phyloP scores from a whole-genome alignment of 2,888 invertebrate species.

The Hofmannophila pseudospretella region DNA sequence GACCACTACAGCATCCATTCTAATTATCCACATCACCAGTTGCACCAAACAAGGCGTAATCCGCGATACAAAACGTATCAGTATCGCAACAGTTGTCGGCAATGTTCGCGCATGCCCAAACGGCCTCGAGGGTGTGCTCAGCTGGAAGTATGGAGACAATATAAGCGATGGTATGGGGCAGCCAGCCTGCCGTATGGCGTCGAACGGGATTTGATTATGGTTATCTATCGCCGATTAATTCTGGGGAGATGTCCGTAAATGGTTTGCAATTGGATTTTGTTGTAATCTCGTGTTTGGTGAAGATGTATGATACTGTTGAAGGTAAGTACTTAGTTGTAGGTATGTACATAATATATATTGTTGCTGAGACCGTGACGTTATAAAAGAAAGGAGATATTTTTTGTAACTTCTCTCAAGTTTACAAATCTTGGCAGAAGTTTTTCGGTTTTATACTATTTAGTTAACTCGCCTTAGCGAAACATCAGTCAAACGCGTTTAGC shows the following conservation, averaged over 20 bases:
- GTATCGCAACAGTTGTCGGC: slow-evolving; percentile 54
- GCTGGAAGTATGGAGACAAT: slow-evolving; percentile 25
- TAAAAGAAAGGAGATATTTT: too few relatives aligned
- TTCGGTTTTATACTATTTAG: too few relatives aligned
- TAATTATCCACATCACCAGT: slow-evolving; percentile 14
- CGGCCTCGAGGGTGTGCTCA: slow-evolving; percentile 47
- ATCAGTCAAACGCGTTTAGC: too few relatives aligned
- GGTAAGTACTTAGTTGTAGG: too few relatives aligned
- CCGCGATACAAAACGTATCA: slow-evolving; percentile 46
- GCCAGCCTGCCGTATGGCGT: slow-evolving; percentile 36
- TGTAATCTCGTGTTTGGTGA: slow-evolving; percentile 34
- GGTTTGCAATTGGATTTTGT: slow-evolving; percentile 22
- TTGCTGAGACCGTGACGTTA: too few relatives aligned
- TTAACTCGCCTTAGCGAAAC: too few relatives aligned
- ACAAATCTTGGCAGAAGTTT: too few relatives aligned
- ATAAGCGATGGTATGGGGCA: too few relatives aligned
- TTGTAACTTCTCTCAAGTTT: too few relatives aligned
- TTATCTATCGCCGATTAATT: slow-evolving; percentile 41
- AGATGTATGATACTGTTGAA: too few relatives aligned
- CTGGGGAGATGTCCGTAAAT: slow-evolving; percentile 25
- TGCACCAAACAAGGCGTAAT: slow-evolving; percentile 32
- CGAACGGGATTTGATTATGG: slow-evolving; percentile 42
- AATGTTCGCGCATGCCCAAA: slow-evolving; percentile 24
- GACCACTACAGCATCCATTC: neutral
- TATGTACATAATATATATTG: too few relatives aligned